Evolutionary conservation across 1,140 invertebrate species (phyloP).

Genomic region (Sitobion miscanthi): DNA sequence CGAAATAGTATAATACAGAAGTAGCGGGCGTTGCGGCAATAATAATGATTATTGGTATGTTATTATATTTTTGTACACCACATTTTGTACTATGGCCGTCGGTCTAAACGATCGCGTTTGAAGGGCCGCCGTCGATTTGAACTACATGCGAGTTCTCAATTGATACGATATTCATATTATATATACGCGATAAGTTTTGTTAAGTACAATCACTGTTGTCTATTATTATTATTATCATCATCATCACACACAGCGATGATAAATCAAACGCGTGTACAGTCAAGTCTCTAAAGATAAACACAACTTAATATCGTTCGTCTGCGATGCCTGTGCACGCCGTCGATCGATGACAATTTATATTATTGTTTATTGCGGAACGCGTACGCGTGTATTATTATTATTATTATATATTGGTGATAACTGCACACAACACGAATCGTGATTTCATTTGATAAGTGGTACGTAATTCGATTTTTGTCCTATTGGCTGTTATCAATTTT

Average conservation of each 20-base stretch:
- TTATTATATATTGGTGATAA: neutral
- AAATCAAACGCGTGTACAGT: neutral
- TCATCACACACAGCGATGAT: neutral
- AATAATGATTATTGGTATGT: neutral
- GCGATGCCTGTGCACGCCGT: neutral
- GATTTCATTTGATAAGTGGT: too few species aligned
- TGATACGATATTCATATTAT: neutral
- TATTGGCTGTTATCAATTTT: neutral
- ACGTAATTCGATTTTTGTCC: neutral
- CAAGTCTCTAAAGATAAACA: neutral
- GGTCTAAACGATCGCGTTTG: neutral
- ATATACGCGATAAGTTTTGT: neutral
- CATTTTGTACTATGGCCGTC: neutral
- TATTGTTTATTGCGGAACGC: neutral
- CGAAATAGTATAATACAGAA: neutral
- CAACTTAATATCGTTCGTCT: neutral
- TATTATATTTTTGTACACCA: neutral
- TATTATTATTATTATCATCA: neutral
- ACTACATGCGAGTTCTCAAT: neutral
- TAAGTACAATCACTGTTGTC: neutral
- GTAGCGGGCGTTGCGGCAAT: neutral
- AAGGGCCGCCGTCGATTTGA: neutral
- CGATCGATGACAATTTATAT: neutral
- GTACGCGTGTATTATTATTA: neutral
- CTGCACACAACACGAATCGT: neutral